Conservation (phyloP, 2,888 invertebrate genomes). For the Oscheius sp. region DNA sequence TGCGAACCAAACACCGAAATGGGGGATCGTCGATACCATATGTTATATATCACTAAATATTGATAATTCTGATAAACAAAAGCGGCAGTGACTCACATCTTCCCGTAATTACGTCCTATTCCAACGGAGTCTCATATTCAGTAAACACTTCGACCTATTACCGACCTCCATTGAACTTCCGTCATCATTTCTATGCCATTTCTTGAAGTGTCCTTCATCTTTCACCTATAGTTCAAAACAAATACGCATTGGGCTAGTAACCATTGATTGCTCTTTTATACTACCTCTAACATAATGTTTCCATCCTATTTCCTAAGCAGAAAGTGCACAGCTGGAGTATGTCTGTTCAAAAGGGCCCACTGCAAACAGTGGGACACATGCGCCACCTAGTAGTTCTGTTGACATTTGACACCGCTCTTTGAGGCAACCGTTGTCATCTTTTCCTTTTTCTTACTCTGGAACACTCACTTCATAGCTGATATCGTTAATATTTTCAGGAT, state of each 20-base stretch:
- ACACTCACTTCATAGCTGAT: neutral
- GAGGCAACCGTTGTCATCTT: neutral
- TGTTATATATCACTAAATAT: too few relatives aligned
- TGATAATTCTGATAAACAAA: too few relatives aligned
- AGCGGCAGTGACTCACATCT: too few relatives aligned
- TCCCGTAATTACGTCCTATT: too few relatives aligned
- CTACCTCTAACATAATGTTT: neutral
- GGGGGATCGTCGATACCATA: too few relatives aligned
- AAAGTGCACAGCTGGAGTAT: neutral
- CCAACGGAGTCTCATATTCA: too few relatives aligned
- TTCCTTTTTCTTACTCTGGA: neutral
- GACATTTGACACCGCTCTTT: conserved; percentile 17
- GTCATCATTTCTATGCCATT: too few relatives aligned
- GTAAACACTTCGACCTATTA: too few relatives aligned
- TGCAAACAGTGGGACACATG: conserved; percentile 17
- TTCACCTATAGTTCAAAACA: too few relatives aligned
- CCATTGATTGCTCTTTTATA: neutral
- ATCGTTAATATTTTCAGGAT: neutral
- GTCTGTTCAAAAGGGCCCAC: conserved; percentile 7
- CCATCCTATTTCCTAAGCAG: neutral
- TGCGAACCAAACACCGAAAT: too few relatives aligned
- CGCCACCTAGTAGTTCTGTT: conserved; percentile 11
- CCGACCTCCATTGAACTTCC: too few relatives aligned
- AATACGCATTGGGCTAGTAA: neutral
- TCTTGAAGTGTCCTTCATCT: too few relatives aligned